A percentile compares a stretch with the other conserved stretches of the same genome.
phyloP scores from a whole-genome alignment of 2,797 vertebrate species.

The Glossophaga mutica region DNA sequence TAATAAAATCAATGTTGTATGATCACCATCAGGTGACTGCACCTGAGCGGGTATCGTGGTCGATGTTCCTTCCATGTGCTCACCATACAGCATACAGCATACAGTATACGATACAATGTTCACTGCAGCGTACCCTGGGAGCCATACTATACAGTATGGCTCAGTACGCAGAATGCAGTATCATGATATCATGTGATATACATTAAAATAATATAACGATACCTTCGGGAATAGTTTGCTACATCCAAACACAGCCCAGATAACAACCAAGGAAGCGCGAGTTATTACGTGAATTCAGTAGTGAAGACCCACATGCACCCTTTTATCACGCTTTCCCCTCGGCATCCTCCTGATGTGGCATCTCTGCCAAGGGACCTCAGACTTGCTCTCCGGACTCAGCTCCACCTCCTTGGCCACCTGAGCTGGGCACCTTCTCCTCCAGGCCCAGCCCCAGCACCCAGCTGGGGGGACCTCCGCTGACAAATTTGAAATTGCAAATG shows the following conservation, averaged over 20 bases:
- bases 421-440: not conserved
- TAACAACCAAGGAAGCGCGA: fast-evolving
- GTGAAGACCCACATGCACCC: not conserved
- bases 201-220: no score
- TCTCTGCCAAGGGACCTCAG: not conserved
- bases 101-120: fast-evolving
- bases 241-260: not conserved
- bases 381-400: not conserved
- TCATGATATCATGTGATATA: not conserved
- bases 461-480: not conserved
- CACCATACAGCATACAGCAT: not conserved
- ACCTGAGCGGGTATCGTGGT: not conserved
- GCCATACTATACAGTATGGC: not conserved
- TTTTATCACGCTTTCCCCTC: fast-evolving
- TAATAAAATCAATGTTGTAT: not conserved
- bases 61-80: not conserved
- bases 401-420: not conserved
- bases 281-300: not conserved
- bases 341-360: fast-evolving
- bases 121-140: fast-evolving
- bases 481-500: no score
- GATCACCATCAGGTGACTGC: not conserved
- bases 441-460: not conserved
- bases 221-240: not conserved
- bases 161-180: not conserved